Percentiles rank a stretch among this genome's conserved stretches.
phyloP scores from a whole-genome alignment of 1,140 invertebrate genomes.

The Lucilia cuprina region DNA sequence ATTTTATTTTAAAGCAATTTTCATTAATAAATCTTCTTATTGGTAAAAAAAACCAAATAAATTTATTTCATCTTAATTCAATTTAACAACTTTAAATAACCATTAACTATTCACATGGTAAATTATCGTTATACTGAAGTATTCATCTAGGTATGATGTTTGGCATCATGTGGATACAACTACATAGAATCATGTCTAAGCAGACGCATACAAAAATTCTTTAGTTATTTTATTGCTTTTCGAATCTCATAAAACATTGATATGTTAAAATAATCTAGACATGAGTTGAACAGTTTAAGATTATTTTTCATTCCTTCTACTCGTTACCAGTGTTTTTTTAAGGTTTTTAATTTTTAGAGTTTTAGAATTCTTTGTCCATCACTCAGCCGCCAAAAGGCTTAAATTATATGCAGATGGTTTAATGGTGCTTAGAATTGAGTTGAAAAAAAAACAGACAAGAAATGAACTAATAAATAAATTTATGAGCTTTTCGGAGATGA shows the following conservation, averaged over 20 bases:
- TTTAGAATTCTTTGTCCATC: neutral
- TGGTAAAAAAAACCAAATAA: neutral
- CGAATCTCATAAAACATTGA: neutral
- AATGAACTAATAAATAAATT: conserved; percentile 23
- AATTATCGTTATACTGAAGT: neutral
- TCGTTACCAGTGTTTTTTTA: neutral
- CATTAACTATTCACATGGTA: conserved; percentile 21
- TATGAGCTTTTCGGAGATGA: neutral
- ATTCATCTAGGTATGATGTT: neutral
- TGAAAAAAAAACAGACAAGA: neutral
- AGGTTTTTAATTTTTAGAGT: no score
- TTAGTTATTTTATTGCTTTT: neutral
- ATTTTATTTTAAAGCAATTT: neutral
- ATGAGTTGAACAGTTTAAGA: conserved; percentile 21
- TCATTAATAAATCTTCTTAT: conserved; percentile 18
- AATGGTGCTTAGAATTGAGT: neutral
- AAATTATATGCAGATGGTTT: conserved; percentile 23
- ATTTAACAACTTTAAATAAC: conserved; percentile 28
- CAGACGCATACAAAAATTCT: neutral
- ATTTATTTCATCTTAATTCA: conserved; percentile 30
- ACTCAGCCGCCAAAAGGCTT: conserved; percentile 17
- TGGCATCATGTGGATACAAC: neutral
- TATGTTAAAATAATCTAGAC: conserved; percentile 26
- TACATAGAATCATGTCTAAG: neutral
- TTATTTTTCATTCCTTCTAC: neutral